These are phyloP conservation scores for Schizopygopsis malacanthus DNA, from an alignment of 2,797 vertebrate genomes.

Conservation along the genomic window DNA sequence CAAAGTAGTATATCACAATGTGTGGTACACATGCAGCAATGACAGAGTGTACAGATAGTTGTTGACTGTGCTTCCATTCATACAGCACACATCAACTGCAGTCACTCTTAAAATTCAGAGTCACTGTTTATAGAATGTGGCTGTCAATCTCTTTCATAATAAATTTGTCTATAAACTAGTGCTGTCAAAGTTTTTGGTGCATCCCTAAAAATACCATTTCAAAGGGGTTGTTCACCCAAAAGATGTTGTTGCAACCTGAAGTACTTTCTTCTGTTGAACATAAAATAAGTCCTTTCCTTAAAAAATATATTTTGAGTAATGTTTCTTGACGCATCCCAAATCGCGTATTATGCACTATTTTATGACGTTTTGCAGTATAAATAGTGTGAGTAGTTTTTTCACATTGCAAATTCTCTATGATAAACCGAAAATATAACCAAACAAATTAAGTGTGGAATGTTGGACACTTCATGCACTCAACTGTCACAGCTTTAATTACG, in stretches of 20 bases:
- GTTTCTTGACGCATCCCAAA: background rate
- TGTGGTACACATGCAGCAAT: background rate
- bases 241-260: background rate
- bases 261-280: background rate
- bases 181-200: background rate
- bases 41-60: background rate
- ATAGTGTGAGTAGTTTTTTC: no score
- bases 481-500: no score
- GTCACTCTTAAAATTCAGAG: background rate
- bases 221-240: background rate
- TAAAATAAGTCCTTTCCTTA: background rate
- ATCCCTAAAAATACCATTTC: background rate
- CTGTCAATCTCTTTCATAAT: background rate
- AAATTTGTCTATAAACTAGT: background rate
- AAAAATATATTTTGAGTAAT: background rate
- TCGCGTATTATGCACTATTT: no score
- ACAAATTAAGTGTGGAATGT: no score
- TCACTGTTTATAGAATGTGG: background rate
- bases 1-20: background rate
- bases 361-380: no score
- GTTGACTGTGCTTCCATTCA: conserved; percentile 6
- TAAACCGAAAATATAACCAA: no score
- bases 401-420: no score
- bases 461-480: no score
- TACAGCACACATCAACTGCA: background rate